phyloP scores from a whole-genome alignment of 2,797 vertebrate genomes.

The Cryptoprocta ferox region DNA sequence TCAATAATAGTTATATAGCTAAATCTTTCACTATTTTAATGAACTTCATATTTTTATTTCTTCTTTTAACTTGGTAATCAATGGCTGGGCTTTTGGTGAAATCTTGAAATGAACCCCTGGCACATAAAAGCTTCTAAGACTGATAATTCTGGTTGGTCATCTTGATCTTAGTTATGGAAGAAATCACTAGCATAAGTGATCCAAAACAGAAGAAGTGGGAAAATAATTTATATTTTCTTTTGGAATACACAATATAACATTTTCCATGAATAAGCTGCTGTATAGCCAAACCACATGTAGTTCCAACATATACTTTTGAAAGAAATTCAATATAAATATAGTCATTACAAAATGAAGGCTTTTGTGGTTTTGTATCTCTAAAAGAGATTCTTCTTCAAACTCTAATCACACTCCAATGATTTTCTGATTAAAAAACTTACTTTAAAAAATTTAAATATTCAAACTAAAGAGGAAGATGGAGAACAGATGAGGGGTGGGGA shows the following conservation, averaged over 20 bases:
- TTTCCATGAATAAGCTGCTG: neutral
- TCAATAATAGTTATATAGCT: neutral
- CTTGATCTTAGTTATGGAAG: conserved; percentile 16
- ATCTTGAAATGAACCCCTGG: neutral
- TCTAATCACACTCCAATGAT: neutral
- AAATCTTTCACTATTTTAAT: conserved; percentile 47
- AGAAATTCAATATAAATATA: neutral
- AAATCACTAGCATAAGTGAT: neutral
- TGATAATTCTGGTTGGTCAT: neutral
- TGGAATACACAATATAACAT: neutral
- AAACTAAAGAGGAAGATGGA: neutral
- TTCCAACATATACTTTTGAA: conserved; percentile 5
- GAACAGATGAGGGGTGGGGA: neutral
- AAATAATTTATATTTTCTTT: conserved; percentile 20
- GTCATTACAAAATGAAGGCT: neutral
- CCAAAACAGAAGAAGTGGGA: neutral
- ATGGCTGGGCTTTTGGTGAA: neutral
- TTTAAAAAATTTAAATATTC: neutral
- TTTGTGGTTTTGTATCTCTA: conserved; percentile 34
- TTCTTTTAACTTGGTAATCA: conserved; percentile 32
- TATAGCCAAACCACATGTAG: conserved; percentile 44
- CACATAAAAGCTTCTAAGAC: neutral
- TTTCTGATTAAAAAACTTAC: conserved; percentile 35
- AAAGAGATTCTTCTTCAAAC: conserved; percentile 40
- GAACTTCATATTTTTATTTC: conserved; percentile 29